Evolutionary conservation across 2,888 invertebrate genomes (phyloP).

Genomic region (Colletes collaris): DNA sequence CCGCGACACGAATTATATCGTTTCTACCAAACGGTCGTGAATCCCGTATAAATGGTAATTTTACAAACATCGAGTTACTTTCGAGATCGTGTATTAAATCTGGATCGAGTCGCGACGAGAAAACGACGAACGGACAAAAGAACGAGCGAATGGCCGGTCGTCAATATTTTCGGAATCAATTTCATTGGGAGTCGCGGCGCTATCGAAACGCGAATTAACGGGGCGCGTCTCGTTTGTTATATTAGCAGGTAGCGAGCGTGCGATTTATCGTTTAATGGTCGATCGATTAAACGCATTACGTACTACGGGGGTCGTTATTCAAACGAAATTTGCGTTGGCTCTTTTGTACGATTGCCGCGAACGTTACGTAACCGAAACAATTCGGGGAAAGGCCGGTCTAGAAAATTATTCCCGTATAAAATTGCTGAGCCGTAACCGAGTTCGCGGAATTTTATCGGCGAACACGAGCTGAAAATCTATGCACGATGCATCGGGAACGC

Average conservation of each 20-base stretch:
- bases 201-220: conserved; percentile 38
- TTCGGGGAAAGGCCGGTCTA: not conserved
- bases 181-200: not conserved
- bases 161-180: not conserved
- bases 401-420: conserved; percentile 19
- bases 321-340: conserved; percentile 14
- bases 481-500: not conserved
- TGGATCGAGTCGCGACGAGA: not conserved
- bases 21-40: too few species aligned
- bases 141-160: not conserved
- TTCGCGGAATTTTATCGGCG: conserved; percentile 2
- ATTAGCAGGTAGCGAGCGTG: conserved; percentile 42
- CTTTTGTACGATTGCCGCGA: not conserved
- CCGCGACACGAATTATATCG: not conserved
- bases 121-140: not conserved
- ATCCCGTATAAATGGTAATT: too few species aligned
- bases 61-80: conserved; percentile 28
- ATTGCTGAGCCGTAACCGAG: not conserved
- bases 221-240: conserved; percentile 24
- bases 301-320: conserved; percentile 16
- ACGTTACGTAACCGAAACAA: not conserved
- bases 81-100: not conserved
- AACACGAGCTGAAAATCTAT: not conserved
- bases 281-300: conserved; percentile 24
- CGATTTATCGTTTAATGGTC: conserved; percentile 54